Base-by-base conservation (phyloP, 2,113 vertebrate species). In the Pao palembangensis region DNA sequence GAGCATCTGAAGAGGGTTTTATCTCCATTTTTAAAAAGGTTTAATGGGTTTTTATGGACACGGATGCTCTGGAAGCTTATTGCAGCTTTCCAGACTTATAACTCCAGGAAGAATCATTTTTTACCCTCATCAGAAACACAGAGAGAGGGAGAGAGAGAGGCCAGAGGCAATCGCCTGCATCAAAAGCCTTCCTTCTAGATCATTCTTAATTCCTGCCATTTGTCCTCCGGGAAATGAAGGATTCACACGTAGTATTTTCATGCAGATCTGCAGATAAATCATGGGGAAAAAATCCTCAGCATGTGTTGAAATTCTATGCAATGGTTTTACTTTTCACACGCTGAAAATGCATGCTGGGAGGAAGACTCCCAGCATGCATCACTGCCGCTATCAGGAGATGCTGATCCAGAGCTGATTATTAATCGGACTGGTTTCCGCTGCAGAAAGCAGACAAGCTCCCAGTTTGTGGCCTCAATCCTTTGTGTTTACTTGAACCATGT, bases 401-500 rank as follows among this genome's bases (percentile, higher is more conserved):
- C 43, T 17, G 15, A 6, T 44, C 1, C 43, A 1, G 11, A 43
- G 41, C 41, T 43, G 34, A 38, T 38, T 8, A 38, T 38, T 38
- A 15, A 44, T 44, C 15, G 1, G 4, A 44, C 43, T 14, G 43
- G 43, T 16, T 44, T 44, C 7, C 14, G 12, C 43, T 38, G 11
- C 34, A 38, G 11, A 12, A 38, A 12, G 11, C 25, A 28, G 25
- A 43, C 2, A 43, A 13, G 20, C 69, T 55, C 66, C 81, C 56
- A 43, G 48, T 47, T 64, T 57, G 62, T 61, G 49, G 53, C 66
- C 73, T 80, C 20, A 60, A 55, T 69, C 80, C 78, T 60, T 70
- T 67, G 49, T 20, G 25, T 57, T 75, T 57, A 31, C 51, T 66
- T 58, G 69, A 46, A 34, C 16, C 69, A 66, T 68, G 72, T 66